A percentile compares a stretch with the other conserved stretches of the same genome.
phyloP scores from a whole-genome alignment of 2,888 invertebrate genomes.

The Ceramica pisi region DNA sequence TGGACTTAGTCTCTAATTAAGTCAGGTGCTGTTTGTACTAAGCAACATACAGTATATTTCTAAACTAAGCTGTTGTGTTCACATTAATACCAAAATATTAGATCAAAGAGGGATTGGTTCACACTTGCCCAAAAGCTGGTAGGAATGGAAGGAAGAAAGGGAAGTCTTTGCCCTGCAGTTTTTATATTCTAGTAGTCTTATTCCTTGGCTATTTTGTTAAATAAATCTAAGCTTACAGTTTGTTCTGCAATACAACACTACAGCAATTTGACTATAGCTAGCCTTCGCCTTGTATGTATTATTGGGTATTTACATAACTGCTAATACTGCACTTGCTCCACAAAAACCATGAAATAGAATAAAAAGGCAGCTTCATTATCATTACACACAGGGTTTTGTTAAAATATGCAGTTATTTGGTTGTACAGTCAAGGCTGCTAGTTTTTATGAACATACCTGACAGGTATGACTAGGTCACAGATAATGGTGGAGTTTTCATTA shows the following conservation, averaged over 20 bases:
- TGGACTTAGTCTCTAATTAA: neutral
- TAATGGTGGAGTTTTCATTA: slow-evolving; percentile 41
- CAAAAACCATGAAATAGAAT: neutral
- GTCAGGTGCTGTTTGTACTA: neutral
- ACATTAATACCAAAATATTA: neutral
- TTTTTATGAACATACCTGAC: slow-evolving; percentile 34
- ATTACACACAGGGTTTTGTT: neutral
- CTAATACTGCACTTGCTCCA: neutral
- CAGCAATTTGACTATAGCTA: neutral
- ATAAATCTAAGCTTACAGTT: neutral
- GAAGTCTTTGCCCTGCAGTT: no score
- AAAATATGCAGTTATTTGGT: slow-evolving; percentile 47
- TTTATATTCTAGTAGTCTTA: no score
- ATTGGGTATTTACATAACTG: neutral
- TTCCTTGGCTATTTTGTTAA: neutral
- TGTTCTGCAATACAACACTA: neutral
- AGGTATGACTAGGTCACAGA: slow-evolving; percentile 47
- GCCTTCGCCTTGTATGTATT: no score
- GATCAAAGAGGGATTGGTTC: no score
- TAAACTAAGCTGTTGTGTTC: neutral
- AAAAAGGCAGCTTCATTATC: neutral
- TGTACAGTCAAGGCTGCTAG: slow-evolving; percentile 49
- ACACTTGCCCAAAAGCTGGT: no score
- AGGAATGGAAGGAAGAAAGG: no score
- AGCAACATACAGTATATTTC: neutral